These are phyloP conservation scores for Drosophila atripex DNA, from an alignment of 2,888 invertebrate species.

Conservation along the genomic window DNA sequence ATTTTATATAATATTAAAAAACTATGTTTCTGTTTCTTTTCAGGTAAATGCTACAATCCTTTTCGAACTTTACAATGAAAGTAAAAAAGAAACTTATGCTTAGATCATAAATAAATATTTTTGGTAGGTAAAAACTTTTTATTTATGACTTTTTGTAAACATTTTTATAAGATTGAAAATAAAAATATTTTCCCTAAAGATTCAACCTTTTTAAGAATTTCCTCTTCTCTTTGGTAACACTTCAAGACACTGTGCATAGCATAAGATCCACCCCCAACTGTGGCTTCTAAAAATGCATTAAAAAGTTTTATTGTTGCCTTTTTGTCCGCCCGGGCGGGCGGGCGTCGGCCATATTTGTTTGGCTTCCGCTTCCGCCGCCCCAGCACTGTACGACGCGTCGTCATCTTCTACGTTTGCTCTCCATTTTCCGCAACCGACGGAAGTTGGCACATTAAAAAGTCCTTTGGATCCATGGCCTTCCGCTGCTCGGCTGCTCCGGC, in stretches of 20 bases:
- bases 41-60: neutral
- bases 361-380: slow-evolving; percentile 70
- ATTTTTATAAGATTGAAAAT: neutral
- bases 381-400: slow-evolving; percentile 29
- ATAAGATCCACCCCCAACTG: slow-evolving; percentile 10
- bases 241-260: slow-evolving; percentile 42
- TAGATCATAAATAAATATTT: too few species aligned
- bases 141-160: too few species aligned
- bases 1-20: too few species aligned
- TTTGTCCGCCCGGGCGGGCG: slow-evolving; percentile 42
- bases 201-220: neutral
- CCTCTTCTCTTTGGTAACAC: slow-evolving; percentile 2
- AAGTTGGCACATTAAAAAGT: slow-evolving; percentile 66
- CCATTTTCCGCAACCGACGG: slow-evolving; percentile 30
- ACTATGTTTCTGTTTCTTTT: neutral
- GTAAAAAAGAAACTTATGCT: too few species aligned
- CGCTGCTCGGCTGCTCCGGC: slow-evolving; percentile 14
- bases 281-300: slow-evolving; percentile 65
- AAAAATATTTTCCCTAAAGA: neutral
- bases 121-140: too few species aligned
- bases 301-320: slow-evolving; percentile 67
- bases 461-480: slow-evolving; percentile 29
- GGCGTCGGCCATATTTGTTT: slow-evolving; percentile 71
- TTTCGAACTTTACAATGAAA: too few species aligned
- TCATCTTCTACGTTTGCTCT: slow-evolving; percentile 22